phyloP scores from a whole-genome alignment of 2,113 vertebrate genomes.

The Protobothrops flavoviridis region DNA sequence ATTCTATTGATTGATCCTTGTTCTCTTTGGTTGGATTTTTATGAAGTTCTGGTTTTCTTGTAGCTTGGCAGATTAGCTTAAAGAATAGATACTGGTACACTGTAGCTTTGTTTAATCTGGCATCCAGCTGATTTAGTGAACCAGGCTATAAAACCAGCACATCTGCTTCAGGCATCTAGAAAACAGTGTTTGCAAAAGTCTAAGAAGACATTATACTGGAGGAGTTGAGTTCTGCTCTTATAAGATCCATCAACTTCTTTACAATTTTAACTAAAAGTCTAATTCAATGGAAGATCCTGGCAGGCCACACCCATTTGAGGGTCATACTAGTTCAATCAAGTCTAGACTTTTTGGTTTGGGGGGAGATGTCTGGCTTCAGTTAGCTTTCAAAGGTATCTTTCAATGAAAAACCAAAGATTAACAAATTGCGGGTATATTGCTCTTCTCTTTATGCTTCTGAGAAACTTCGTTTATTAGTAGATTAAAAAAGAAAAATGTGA shows the following conservation, averaged over 20 bases:
- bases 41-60: neutral
- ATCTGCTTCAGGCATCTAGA: neutral
- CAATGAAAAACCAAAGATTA: neutral
- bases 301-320: neutral
- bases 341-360: neutral
- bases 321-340: neutral
- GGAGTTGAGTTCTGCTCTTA: neutral
- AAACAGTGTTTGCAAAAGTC: neutral
- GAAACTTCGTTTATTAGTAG: neutral
- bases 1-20: neutral
- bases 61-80: neutral
- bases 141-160: neutral
- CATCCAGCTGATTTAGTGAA: neutral
- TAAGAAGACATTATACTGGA: neutral
- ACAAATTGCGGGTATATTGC: neutral
- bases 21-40: neutral
- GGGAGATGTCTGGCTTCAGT: neutral
- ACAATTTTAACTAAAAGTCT: neutral
- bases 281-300: neutral
- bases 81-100: neutral
- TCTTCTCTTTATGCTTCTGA: neutral
- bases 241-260: neutral
- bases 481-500: neutral
- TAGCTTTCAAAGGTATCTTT: neutral
- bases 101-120: neutral